phyloP scores from a whole-genome alignment of 2,888 invertebrate species.

The Apoderus coryli region DNA sequence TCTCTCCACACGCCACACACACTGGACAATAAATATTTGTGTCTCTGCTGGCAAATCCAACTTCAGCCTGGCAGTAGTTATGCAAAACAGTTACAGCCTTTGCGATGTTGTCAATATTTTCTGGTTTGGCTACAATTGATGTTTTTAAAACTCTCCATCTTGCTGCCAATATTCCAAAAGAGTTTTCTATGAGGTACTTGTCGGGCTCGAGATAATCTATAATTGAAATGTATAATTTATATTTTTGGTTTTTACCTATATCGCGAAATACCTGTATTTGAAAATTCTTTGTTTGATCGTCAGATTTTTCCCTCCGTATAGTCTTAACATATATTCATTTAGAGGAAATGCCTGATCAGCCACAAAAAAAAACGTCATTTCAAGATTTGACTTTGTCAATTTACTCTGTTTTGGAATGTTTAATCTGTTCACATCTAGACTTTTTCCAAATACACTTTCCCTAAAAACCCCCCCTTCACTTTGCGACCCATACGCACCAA shows the following conservation, averaged over 20 bases:
- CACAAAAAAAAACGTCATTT: constrained; percentile 11
- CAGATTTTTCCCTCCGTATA: constrained; percentile 11
- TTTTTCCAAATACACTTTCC: constrained; percentile 14
- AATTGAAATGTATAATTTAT: too few relatives aligned
- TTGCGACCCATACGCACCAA: constrained; percentile 13
- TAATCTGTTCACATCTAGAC: constrained; percentile 5
- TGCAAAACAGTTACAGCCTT: constrained; percentile 16
- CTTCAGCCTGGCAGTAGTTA: constrained; percentile 14
- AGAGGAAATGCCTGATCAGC: constrained; percentile 12
- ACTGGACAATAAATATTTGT: constrained; percentile 15
- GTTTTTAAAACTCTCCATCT: constrained; percentile 18
- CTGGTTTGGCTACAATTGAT: constrained; percentile 16
- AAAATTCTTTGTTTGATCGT: constrained; percentile 15
- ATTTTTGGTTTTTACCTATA: too few relatives aligned
- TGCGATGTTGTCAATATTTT: constrained; percentile 19
- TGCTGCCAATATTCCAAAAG: constrained; percentile 19
- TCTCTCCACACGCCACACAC: constrained; percentile 13
- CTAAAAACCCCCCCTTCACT: constrained; percentile 13
- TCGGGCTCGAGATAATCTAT: constrained; percentile 17
- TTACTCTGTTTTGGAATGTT: constrained; percentile 4
- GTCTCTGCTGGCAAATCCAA: constrained; percentile 3
- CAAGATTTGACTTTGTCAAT: background rate
- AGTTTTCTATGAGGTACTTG: constrained; percentile 19
- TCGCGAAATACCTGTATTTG: too few relatives aligned
- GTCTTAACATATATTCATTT: constrained; percentile 1